A percentile compares a stretch with the other conserved stretches of the same genome.
phyloP scores from a whole-genome alignment of 2,797 vertebrate genomes.

The Phataginus tetradactyla region DNA sequence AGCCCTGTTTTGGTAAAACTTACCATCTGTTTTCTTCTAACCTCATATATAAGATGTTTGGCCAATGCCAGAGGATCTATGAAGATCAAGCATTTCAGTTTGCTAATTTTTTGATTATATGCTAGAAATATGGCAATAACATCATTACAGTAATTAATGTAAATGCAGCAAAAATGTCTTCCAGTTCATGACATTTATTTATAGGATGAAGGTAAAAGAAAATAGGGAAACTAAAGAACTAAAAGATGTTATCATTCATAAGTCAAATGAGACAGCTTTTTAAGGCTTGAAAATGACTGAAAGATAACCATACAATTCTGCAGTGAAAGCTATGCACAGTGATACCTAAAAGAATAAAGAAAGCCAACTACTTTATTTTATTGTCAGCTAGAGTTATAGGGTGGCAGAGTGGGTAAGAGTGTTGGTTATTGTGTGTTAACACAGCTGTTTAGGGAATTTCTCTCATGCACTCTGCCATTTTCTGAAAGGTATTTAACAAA shows the following conservation, averaged over 20 bases:
- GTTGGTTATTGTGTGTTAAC: not conserved
- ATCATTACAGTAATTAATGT: not conserved
- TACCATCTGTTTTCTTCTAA: not conserved
- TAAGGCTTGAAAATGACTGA: not conserved
- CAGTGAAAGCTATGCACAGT: not conserved
- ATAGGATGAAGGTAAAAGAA: not conserved
- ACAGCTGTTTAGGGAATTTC: not conserved
- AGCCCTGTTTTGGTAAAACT: not conserved
- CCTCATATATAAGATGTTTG: not conserved
- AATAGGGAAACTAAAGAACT: not conserved
- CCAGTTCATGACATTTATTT: slow-evolving; percentile 2
- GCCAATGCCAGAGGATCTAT: not conserved
- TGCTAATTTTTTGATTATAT: not conserved
- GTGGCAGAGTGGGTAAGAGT: not conserved
- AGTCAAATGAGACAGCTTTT: slow-evolving; percentile 10
- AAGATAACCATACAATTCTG: slow-evolving; percentile 23
- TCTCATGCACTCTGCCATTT: not conserved
- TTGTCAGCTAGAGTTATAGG: slow-evolving; percentile 34
- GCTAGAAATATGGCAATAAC: not conserved
- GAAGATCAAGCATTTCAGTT: not conserved
- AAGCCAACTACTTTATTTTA: slow-evolving; percentile 29
- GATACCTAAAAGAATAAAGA: not conserved
- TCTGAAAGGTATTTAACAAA: slow-evolving; percentile 39
- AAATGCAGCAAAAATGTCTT: slow-evolving; percentile 36
- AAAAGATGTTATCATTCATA: slow-evolving; percentile 15